Base-by-base conservation (phyloP, 2,113 vertebrate genomes). In the Podilymbus podiceps region DNA sequence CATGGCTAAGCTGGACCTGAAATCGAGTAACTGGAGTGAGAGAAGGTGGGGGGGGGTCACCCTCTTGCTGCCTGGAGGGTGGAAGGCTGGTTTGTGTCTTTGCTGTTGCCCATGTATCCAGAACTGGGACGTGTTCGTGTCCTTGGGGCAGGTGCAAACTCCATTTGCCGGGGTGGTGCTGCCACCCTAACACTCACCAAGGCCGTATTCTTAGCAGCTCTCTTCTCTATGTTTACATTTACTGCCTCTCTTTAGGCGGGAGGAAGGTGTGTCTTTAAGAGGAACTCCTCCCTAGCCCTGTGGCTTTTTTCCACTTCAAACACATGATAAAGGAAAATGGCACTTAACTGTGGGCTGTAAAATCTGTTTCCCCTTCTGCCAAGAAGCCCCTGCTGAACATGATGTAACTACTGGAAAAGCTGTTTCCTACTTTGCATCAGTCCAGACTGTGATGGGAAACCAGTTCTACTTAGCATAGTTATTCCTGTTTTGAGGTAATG, bases 241-340 rank as follows among this genome's bases (percentile, higher is more conserved):
- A 8, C 59, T 59, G 55, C 18, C 59, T 28, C 6, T 23, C 44
- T 67, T 33, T 22, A 66, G 42, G 63, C 71, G 58, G 49, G 52
- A 16, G 42, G 21, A 77, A 77, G 14, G 59, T 56, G 30, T 74
- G 10, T 67, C 78, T 64, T 89, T 22, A 47, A 40, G 47, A 91
- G 22, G 13, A 81, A 35, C 5, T 72, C 33, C 15, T 42, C 0
- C 0, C 28, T 46, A 56, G 35, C 35, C 35, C 1, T 42, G 12
- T 42, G 1, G 15, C n/a, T 20, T 27, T 46, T 89, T 80, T 47
- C 23, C 35, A 66, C 19, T 33, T 14, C 31, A 91, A 72, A 79
- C 49, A 47, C 0, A 23, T 17, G 9, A 8, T 63, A 63, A 75
- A 64, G 27, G 15, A 47, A 85, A 86, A 52, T 12, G n/a, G 52